phyloP scores from a whole-genome alignment of 64 coral and sea anemone species.

The Anthopleura sola region DNA sequence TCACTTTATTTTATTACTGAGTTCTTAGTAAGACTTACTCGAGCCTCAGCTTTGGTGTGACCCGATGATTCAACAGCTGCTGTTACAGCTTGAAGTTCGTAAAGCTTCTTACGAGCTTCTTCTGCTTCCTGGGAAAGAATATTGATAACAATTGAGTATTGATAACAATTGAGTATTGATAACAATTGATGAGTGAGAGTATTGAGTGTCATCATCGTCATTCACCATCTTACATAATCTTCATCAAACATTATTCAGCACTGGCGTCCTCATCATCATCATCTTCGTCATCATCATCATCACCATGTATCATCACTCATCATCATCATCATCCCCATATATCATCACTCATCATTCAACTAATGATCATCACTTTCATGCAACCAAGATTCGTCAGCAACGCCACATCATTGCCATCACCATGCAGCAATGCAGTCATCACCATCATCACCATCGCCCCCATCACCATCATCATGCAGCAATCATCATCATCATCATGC shows the following conservation, averaged over 20 bases:
- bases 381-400: no score
- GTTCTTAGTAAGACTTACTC: slow-evolving; percentile 35
- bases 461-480: no score
- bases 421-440: background rate
- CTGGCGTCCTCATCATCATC: no score
- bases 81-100: slow-evolving; percentile 78
- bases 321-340: background rate
- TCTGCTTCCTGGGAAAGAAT: slow-evolving; percentile 69
- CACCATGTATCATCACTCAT: background rate
- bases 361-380: no score
- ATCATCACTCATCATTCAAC: no score
- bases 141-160: background rate
- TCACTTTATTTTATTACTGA: background rate
- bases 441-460: background rate
- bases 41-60: slow-evolving; percentile 83
- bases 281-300: background rate
- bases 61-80: slow-evolving; percentile 94
- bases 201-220: no score
- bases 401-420: no score
- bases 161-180: background rate
- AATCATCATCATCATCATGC: no score
- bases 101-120: slow-evolving; percentile 71
- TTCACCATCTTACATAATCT: no score
- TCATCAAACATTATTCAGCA: no score
- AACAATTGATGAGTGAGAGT: no score